These are phyloP conservation scores for Apeira syringaria DNA, from an alignment of 2,888 invertebrate genomes.

Conservation along the genomic window DNA sequence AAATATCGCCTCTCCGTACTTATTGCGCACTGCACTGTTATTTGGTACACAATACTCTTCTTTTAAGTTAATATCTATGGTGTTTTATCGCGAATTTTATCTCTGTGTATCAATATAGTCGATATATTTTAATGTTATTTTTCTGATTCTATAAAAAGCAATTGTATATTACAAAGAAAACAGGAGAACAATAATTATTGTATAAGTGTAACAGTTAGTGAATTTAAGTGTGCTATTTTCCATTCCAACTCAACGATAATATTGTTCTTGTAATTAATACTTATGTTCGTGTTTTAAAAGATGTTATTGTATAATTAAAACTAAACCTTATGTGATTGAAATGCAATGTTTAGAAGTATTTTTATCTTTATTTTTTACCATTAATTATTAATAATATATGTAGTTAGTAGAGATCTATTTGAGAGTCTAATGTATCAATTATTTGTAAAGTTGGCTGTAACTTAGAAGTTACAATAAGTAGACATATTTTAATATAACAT, in stretches of 20 bases:
- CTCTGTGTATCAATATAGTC: slow-evolving; percentile 75
- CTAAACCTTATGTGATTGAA: slow-evolving; percentile 84
- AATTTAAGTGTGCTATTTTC: slow-evolving; percentile 84
- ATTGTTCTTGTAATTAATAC: slow-evolving; percentile 75
- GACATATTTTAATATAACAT: slow-evolving; percentile 83
- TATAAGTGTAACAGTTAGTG: slow-evolving; percentile 83
- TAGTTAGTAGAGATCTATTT: slow-evolving; percentile 83
- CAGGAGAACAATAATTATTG: slow-evolving; percentile 84
- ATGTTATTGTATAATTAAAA: slow-evolving; percentile 82
- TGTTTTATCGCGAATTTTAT: slow-evolving; percentile 67
- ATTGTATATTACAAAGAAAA: slow-evolving; percentile 80
- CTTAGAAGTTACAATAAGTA: slow-evolving; percentile 83
- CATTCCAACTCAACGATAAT: slow-evolving; percentile 83
- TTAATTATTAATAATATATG: slow-evolving; percentile 69
- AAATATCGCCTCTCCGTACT: slow-evolving; percentile 66
- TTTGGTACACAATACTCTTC: slow-evolving; percentile 72
- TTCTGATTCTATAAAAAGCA: slow-evolving; percentile 80
- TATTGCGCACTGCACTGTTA: slow-evolving; percentile 78
- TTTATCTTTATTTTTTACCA: slow-evolving; percentile 84
- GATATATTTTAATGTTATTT: slow-evolving; percentile 80
- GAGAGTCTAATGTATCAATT: slow-evolving; percentile 84
- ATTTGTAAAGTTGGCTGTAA: slow-evolving; percentile 84
- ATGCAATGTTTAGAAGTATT: slow-evolving; percentile 84
- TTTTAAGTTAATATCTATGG: slow-evolving; percentile 71
- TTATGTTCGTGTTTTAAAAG: slow-evolving; percentile 81